A percentile compares a stretch with the other conserved stretches of the same genome.
Conservation (phyloP, 2,888 invertebrate genomes). For the Nysson spinosus region DNA sequence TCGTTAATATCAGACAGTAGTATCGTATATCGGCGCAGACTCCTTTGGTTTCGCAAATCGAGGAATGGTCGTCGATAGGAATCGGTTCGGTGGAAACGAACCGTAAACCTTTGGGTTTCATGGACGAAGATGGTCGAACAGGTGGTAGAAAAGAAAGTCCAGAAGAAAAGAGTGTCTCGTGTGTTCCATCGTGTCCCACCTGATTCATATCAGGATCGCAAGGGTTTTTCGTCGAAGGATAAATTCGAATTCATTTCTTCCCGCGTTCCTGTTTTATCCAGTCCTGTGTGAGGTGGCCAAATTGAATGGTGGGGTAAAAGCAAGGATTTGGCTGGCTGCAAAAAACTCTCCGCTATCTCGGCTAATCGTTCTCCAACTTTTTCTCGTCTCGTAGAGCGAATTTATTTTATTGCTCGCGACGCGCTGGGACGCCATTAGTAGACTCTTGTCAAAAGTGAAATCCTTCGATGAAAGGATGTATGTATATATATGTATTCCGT, state of each 20-base stretch:
- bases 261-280: conserved; percentile 36
- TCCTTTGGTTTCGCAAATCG: background rate
- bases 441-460: too few relatives aligned
- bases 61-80: conserved; percentile 1
- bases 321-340: conserved; percentile 5
- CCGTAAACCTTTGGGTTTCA: background rate
- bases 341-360: conserved; percentile 11
- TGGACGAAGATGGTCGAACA: conserved; percentile 23
- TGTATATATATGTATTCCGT: too few relatives aligned
- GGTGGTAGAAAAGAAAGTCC: conserved; percentile 42
- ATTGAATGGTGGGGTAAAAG: conserved; percentile 40
- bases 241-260: too few relatives aligned
- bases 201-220: conserved; percentile 44
- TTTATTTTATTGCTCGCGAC: too few relatives aligned
- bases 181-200: conserved; percentile 10
- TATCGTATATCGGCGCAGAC: too few relatives aligned
- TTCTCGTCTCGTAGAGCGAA: background rate
- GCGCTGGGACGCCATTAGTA: too few relatives aligned
- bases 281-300: conserved; percentile 1
- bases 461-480: too few relatives aligned
- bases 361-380: background rate
- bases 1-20: background rate
- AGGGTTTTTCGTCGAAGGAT: conserved; percentile 38
- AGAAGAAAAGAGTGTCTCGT: conserved; percentile 11
- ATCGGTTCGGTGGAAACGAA: background rate